Evolutionary conservation across 2,888 invertebrate species (phyloP).

Genomic region (Cyrtodaria siliqua): DNA sequence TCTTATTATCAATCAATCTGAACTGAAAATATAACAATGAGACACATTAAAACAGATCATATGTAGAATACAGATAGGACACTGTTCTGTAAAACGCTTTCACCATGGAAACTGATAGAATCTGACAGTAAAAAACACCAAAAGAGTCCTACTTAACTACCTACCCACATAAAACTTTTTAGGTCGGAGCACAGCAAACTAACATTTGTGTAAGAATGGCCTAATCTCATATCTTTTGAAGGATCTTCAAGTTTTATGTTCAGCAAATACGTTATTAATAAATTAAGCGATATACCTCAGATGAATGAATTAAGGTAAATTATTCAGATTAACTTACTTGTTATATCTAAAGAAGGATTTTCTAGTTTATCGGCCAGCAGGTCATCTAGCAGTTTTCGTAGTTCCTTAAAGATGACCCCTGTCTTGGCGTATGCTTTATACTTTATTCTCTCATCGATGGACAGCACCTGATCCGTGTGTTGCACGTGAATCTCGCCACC

Average conservation of each 20-base stretch:
- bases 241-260: neutral
- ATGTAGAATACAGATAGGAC: too few relatives aligned
- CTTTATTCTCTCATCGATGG: conserved; percentile 86
- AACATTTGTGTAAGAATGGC: neutral
- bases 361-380: conserved; percentile 80
- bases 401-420: conserved; percentile 84
- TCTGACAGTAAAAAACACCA: too few relatives aligned
- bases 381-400: conserved; percentile 78
- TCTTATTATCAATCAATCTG: too few relatives aligned
- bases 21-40: too few relatives aligned
- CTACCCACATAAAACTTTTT: too few relatives aligned
- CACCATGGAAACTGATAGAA: too few relatives aligned
- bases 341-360: conserved; percentile 73
- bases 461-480: conserved; percentile 84
- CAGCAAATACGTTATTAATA: neutral
- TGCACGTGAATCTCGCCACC: conserved; percentile 89
- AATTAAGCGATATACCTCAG: neutral
- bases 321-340: too few relatives aligned
- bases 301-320: too few relatives aligned
- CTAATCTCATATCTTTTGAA: neutral
- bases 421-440: conserved; percentile 85
- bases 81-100: too few relatives aligned
- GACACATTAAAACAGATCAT: too few relatives aligned
- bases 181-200: too few relatives aligned
- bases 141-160: too few relatives aligned